phyloP scores from a whole-genome alignment of 2,113 vertebrate species.

The Corapipo altera region DNA sequence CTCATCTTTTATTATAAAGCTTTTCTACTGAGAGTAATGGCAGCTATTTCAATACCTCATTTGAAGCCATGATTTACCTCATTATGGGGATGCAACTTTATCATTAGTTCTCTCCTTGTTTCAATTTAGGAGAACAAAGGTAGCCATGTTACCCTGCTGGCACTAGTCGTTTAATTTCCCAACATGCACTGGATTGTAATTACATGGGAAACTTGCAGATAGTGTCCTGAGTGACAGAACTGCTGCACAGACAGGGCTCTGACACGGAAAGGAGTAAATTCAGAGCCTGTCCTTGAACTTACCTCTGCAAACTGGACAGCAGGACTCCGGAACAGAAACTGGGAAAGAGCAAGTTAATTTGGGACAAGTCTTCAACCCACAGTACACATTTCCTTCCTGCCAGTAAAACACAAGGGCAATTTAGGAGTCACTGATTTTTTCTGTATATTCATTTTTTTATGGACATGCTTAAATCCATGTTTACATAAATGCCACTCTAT shows the following conservation, averaged over 20 bases:
- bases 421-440: background rate
- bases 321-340: slow-evolving; percentile 76
- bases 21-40: background rate
- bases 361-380: slow-evolving; percentile 81
- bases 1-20: background rate
- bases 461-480: background rate
- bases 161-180: background rate
- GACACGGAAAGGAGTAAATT: background rate
- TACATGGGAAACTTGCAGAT: background rate
- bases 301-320: slow-evolving; percentile 81
- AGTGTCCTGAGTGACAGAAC: background rate
- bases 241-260: background rate
- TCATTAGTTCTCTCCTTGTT: background rate
- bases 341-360: slow-evolving; percentile 77
- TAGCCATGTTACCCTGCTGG: background rate
- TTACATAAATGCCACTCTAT: background rate
- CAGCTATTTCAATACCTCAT: background rate
- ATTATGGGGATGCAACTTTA: background rate
- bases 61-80: background rate
- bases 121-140: background rate
- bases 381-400: slow-evolving; percentile 83
- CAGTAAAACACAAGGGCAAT: slow-evolving; percentile 38
- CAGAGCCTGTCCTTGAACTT: background rate
- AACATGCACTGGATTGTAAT: background rate
- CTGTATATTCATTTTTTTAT: background rate